Evolutionary conservation across 2,888 invertebrate species (phyloP).

Genomic region (Harpalus rufipes): DNA sequence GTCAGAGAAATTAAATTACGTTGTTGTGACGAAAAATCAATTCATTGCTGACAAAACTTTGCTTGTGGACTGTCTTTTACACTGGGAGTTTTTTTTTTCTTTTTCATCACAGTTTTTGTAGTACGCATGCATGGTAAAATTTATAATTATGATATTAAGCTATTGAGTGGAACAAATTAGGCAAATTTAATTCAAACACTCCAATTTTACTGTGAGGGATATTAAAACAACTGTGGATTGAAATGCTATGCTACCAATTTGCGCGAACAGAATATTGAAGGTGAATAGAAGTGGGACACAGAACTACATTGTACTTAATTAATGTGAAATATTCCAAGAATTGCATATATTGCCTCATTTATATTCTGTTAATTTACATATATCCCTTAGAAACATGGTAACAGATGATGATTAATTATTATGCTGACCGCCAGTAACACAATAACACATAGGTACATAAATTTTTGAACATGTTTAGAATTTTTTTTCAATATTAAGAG

Average conservation of each 20-base stretch:
- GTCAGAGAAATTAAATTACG: constrained; percentile 41
- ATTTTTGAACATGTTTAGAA: too few species aligned
- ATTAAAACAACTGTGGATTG: not conserved
- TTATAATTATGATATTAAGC: not conserved
- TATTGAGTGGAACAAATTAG: not conserved
- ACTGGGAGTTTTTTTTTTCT: not conserved
- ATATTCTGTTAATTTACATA: too few species aligned
- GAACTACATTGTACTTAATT: too few species aligned
- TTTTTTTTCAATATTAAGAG: too few species aligned
- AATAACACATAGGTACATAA: too few species aligned
- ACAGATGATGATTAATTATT: too few species aligned
- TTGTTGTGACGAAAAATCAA: constrained; percentile 29
- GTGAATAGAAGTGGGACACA: too few species aligned
- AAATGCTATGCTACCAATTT: not conserved
- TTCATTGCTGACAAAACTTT: constrained; percentile 12
- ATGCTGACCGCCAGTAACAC: too few species aligned
- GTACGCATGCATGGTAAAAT: not conserved
- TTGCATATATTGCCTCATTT: too few species aligned
- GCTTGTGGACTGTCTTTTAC: not conserved
- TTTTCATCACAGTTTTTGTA: not conserved
- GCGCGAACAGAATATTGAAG: not conserved
- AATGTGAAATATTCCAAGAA: too few species aligned
- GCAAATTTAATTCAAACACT: not conserved
- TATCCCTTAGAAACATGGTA: too few species aligned
- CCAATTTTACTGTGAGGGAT: not conserved